A percentile compares a stretch with the other conserved stretches of the same genome.
Conservation (phyloP, 2,888 invertebrate genomes). For the Steinernema hermaphroditum region DNA sequence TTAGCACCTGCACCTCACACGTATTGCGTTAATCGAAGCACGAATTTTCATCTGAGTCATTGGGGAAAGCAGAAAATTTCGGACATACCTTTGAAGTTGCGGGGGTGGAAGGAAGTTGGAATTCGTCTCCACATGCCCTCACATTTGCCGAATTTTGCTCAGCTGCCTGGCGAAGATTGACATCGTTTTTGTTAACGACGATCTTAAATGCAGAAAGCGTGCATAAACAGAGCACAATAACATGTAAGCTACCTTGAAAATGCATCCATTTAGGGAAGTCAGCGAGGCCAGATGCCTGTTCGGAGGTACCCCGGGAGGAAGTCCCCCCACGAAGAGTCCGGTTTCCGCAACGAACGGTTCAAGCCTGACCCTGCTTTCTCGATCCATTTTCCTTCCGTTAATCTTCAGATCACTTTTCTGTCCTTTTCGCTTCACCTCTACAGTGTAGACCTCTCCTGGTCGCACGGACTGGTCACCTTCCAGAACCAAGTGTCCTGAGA, state of each 20-base stretch:
- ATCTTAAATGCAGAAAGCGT: neutral
- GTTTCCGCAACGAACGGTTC: constrained; percentile 43
- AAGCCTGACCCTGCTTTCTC: neutral
- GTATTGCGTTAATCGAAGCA: no score
- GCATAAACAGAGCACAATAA: no score
- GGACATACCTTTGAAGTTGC: no score
- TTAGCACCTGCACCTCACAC: no score
- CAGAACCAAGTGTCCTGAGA: constrained; percentile 5
- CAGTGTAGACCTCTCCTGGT: neutral
- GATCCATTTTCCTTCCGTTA: neutral
- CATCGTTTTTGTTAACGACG: neutral
- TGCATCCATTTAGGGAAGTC: constrained; percentile 46
- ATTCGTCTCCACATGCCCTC: neutral
- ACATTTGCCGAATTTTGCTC: neutral
- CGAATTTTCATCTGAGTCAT: no score
- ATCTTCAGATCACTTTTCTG: constrained; percentile 20
- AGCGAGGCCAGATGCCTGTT: constrained; percentile 43
- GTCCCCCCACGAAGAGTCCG: constrained; percentile 55
- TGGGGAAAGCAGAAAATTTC: no score
- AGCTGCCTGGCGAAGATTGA: constrained; percentile 1
- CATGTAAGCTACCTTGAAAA: constrained; percentile 29
- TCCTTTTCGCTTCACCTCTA: neutral
- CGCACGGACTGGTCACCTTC: constrained; percentile 10
- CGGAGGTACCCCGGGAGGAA: constrained; percentile 54
- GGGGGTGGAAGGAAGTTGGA: neutral